These are phyloP conservation scores for Falco novaeseelandiae DNA, from an alignment of 2,797 vertebrate genomes.

Conservation along the genomic window DNA sequence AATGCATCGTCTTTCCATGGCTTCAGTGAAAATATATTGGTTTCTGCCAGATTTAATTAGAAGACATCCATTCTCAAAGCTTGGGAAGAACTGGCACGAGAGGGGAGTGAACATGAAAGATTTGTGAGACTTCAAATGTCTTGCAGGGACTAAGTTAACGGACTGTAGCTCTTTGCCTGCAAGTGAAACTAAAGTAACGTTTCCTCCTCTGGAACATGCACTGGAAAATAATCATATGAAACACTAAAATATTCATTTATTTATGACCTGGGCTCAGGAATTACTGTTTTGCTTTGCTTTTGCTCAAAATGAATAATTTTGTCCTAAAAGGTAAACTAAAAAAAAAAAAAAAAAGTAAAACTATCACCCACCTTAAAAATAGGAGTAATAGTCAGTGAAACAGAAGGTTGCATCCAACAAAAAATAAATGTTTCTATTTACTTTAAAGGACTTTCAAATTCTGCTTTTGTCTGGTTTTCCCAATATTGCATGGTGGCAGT, in stretches of 20 bases:
- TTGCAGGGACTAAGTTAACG: neutral
- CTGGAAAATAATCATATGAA: neutral
- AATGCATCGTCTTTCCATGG: neutral
- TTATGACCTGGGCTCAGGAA: neutral
- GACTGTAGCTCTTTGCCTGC: neutral
- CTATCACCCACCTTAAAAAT: neutral
- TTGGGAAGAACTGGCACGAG: neutral
- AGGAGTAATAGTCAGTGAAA: neutral
- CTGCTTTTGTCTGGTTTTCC: neutral
- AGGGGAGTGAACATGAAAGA: neutral
- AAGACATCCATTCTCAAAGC: neutral
- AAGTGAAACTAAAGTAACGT: neutral
- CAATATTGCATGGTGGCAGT: neutral
- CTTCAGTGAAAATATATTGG: neutral
- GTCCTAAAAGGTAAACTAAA: neutral
- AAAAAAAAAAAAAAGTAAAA: neutral
- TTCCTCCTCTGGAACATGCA: neutral
- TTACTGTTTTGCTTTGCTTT: neutral
- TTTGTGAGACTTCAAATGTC: neutral
- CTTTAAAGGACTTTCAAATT: neutral
- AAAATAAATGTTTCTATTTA: neutral
- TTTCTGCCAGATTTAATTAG: conserved; percentile 42
- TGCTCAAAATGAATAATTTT: neutral
- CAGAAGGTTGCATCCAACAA: neutral
- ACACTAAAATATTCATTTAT: neutral